Conservation (phyloP, 2,797 vertebrate species). For the Microcaecilia unicolor region DNA sequence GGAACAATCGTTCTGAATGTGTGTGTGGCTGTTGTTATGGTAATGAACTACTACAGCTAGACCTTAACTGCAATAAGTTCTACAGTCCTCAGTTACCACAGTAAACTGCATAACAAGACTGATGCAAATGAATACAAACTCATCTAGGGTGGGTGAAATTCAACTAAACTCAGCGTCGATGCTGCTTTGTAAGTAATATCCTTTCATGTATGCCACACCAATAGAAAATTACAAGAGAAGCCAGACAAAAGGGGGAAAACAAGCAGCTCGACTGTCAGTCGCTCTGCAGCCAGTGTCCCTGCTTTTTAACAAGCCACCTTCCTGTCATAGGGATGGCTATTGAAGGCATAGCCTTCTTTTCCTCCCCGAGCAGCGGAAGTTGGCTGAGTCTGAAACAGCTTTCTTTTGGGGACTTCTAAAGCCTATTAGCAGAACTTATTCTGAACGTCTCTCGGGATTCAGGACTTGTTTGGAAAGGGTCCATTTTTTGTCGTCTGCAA, state of each 20-base stretch:
- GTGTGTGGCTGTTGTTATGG: no score
- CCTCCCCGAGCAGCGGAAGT: background rate
- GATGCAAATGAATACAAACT: background rate
- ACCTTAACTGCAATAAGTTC: no score
- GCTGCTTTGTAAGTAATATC: conserved; percentile 6
- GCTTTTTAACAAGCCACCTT: no score
- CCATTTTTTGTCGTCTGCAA: no score
- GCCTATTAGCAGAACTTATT: background rate
- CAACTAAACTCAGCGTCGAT: background rate
- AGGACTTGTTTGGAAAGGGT: no score
- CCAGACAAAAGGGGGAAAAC: conserved; percentile 13
- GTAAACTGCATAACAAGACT: background rate
- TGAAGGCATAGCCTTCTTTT: background rate
- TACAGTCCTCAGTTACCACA: background rate
- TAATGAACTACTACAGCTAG: no score
- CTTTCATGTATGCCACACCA: background rate
- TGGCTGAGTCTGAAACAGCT: background rate
- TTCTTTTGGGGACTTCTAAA: background rate
- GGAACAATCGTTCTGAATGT: no score
- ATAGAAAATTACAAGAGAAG: no score
- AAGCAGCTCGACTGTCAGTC: background rate
- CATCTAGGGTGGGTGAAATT: background rate
- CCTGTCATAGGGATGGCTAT: background rate
- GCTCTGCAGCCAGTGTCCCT: conserved; percentile 10
- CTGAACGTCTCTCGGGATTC: background rate